phyloP scores from a whole-genome alignment of 2,113 vertebrate species.

The Epinephelus fuscoguttatus region DNA sequence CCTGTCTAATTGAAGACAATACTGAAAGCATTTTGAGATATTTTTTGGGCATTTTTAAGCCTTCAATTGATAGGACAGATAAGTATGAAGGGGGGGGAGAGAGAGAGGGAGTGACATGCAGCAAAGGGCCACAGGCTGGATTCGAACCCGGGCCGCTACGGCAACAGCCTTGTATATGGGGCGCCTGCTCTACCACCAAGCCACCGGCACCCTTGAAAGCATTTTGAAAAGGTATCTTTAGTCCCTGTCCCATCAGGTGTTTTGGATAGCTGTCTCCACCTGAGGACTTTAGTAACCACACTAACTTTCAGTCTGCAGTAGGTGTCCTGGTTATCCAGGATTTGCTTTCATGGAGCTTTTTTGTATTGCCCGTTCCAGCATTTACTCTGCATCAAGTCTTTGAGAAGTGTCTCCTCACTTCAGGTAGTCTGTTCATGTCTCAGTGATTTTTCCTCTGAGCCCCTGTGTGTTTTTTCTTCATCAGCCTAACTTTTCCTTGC shows the following conservation, averaged over 20 bases:
- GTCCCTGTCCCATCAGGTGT: not conserved
- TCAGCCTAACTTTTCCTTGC: conserved; percentile 89
- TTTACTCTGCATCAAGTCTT: conserved; percentile 64
- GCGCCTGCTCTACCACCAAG: no score
- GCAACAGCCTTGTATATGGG: no score
- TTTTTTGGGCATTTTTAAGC: no score
- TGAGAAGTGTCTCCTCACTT: conserved; percentile 71
- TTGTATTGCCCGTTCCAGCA: conserved; percentile 52
- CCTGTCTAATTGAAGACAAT: not conserved
- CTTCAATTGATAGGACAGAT: no score
- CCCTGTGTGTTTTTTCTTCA: conserved; percentile 70
- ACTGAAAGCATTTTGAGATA: not conserved
- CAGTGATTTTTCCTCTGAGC: conserved; percentile 70
- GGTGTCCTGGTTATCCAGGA: conserved; percentile 27
- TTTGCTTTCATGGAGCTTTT: conserved; percentile 30
- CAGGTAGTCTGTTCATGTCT: conserved; percentile 76
- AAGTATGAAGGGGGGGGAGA: no score
- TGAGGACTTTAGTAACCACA: not conserved
- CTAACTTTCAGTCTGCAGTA: conserved; percentile 8
- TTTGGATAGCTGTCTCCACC: conserved; percentile 5
- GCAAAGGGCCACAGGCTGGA: no score
- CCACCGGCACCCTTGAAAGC: no score
- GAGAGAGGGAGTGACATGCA: no score
- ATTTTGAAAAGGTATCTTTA: not conserved
- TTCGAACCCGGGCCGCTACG: no score